Percentiles rank a stretch among this genome's conserved stretches.
phyloP scores from a whole-genome alignment of 2,113 vertebrate genomes.

The Pomatorhinus ruficollis region DNA sequence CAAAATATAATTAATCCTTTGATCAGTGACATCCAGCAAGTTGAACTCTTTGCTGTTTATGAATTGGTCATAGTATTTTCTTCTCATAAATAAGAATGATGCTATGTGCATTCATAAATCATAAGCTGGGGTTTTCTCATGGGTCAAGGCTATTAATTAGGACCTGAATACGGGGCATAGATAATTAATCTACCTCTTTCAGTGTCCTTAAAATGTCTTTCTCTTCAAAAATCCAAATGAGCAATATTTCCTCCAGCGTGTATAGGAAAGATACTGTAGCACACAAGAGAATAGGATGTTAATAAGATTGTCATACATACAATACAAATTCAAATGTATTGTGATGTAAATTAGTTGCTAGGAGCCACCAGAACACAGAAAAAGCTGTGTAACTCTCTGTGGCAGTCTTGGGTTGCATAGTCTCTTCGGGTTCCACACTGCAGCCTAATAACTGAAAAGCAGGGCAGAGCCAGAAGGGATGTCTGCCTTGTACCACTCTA shows the following conservation, averaged over 20 bases:
- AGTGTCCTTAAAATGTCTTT: conserved; percentile 39
- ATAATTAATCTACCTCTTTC: conserved; percentile 33
- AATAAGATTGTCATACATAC: conserved; percentile 37
- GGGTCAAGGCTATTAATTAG: conserved; percentile 40
- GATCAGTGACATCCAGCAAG: neutral
- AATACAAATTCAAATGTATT: conserved; percentile 33
- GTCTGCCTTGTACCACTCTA: neutral
- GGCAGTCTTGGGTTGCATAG: neutral
- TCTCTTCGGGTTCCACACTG: neutral
- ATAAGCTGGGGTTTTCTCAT: conserved; percentile 26
- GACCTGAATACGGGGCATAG: conserved; percentile 5
- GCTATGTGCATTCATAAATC: neutral
- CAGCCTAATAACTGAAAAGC: neutral
- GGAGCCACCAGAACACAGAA: conserved; percentile 24
- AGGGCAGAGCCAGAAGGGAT: neutral
- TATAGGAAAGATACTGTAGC: neutral
- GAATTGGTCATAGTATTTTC: neutral
- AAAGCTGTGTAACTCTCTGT: neutral
- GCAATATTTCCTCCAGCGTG: neutral
- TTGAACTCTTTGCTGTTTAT: neutral
- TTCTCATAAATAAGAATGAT: conserved; percentile 6
- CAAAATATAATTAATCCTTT: conserved; percentile 16
- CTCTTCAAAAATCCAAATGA: conserved; percentile 15
- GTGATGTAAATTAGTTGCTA: conserved; percentile 55
- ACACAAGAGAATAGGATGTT: conserved; percentile 33